phyloP scores from a whole-genome alignment of 2,888 invertebrate genomes.

The Salticus scenicus region DNA sequence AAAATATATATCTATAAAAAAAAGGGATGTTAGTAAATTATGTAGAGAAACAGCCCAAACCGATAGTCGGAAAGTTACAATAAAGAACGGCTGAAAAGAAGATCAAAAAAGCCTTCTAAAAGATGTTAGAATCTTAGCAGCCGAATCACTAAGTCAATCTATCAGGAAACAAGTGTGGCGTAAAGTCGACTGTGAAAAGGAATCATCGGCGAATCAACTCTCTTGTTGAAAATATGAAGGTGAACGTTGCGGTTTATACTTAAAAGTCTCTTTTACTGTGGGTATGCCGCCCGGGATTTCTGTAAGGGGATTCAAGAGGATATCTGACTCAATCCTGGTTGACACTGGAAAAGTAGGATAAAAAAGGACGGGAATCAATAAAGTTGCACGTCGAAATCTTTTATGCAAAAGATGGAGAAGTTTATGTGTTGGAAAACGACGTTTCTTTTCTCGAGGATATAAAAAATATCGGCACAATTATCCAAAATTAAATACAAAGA shows the following conservation, averaged over 20 bases:
- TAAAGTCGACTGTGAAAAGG: constrained; percentile 63
- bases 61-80: constrained; percentile 39
- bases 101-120: constrained; percentile 37
- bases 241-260: constrained; percentile 56
- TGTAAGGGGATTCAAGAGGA: constrained; percentile 53
- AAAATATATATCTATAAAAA: not conserved
- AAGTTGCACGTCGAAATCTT: not conserved
- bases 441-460: too few relatives aligned
- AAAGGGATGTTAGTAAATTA: constrained; percentile 50
- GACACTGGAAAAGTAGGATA: constrained; percentile 17
- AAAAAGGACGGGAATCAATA: constrained; percentile 45
- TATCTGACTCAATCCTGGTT: constrained; percentile 65
- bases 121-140: constrained; percentile 45
- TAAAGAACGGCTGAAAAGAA: constrained; percentile 46
- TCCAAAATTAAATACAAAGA: too few relatives aligned
- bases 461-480: too few relatives aligned
- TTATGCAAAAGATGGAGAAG: too few relatives aligned
- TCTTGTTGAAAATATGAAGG: constrained; percentile 27
- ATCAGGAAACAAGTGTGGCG: constrained; percentile 63
- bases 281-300: constrained; percentile 38
- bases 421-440: too few relatives aligned
- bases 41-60: constrained; percentile 42
- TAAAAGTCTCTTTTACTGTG: constrained; percentile 32
- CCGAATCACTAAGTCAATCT: constrained; percentile 60
- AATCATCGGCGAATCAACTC: constrained; percentile 52